Base-by-base conservation (phyloP, 2,113 vertebrate genomes). In the Phrynosoma blainvillii region DNA sequence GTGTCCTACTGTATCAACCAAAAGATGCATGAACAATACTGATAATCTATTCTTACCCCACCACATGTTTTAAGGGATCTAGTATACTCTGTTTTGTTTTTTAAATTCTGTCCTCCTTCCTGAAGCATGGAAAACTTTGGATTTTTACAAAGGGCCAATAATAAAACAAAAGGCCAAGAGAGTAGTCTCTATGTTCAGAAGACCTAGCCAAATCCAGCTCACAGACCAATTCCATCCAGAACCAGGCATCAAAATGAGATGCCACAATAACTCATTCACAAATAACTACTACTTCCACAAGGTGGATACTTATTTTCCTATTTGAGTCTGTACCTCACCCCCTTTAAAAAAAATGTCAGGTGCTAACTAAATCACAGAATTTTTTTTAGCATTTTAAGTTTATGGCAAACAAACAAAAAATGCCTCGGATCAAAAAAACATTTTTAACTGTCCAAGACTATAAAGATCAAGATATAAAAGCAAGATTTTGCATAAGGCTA, bases 401-500 rank as follows among this genome's bases (percentile, higher is more conserved):
- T 40, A 76, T n/a, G 74, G 42, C 36, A 75, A 32, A 75, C 21
- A 27, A 30, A 11, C 71, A 76, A 42, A 76, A 76, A 76, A 18
- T 62, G 59, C 14, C 18, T 62, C 14, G 59, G 59, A 62, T 62
- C 12, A 56, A 62, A 62, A 62, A 25, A 62, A 75, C 1, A 12
- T 40, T 59, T 40, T 40, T 32, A 75, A 27, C 56, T 10, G 7
- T 59, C 59, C 54, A 76, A 54, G n/a, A 54, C 13, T 36, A 73
- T 32, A 66, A 42, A 23, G 74, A 66, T 13, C 9, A 79, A 79
- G 30, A n/a, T 42, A 79, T n/a, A 56, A 80, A 47, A 23, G 11
- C 84, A 75, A 1, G 0, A 82, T 20, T 7, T 32, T 56, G 89
- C 79, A 47, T 88, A 79, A 89, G 90, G 90, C 93, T 97, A 99